These are phyloP conservation scores for Aphidius colemani DNA, from an alignment of 2,888 invertebrate species.

Conservation along the genomic window DNA sequence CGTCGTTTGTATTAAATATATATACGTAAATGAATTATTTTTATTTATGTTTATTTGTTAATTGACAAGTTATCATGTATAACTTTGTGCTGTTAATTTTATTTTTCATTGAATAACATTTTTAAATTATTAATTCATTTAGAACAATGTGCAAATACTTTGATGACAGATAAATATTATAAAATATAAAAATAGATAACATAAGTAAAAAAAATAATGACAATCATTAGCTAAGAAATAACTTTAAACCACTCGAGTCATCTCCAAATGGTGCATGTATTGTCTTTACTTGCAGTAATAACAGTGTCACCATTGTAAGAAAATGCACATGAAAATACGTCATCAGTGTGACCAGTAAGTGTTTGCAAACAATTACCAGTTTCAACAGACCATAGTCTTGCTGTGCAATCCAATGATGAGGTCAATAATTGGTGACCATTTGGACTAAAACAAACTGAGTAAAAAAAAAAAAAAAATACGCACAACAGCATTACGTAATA, in stretches of 20 bases:
- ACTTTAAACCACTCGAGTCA: conserved; percentile 72
- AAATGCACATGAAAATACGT: conserved; percentile 82
- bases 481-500: background rate
- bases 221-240: conserved; percentile 43
- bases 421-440: conserved; percentile 75
- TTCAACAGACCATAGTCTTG: conserved; percentile 73
- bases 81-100: no score
- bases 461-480: conserved; percentile 4
- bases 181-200: conserved; percentile 46
- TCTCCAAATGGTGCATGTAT: conserved; percentile 80
- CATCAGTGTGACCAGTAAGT: conserved; percentile 76
- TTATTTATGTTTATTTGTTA: no score
- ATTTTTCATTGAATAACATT: no score
- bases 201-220: conserved; percentile 43
- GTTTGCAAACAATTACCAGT: conserved; percentile 73
- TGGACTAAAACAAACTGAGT: conserved; percentile 78
- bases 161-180: conserved; percentile 10
- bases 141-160: no score
- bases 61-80: no score
- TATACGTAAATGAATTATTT: no score
- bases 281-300: conserved; percentile 82
- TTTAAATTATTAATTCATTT: no score
- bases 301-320: conserved; percentile 79
- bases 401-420: conserved; percentile 76
- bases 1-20: no score